Conservation (phyloP, 2,113 vertebrate species). For the Chaenogobius annularis region DNA sequence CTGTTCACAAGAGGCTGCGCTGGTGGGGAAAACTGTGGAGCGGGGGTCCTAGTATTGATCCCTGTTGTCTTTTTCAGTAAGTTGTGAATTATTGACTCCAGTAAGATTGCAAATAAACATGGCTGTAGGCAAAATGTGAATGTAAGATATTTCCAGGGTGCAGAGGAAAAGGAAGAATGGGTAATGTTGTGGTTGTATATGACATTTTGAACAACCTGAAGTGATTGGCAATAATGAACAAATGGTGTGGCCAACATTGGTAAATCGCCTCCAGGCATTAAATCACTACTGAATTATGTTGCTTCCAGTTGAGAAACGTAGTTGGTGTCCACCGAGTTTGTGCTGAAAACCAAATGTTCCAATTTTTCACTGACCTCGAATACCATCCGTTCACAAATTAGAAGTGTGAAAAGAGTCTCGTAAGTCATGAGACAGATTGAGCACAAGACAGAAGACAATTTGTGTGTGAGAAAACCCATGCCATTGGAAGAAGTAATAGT, state of each 20-base stretch:
- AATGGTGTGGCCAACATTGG: background rate
- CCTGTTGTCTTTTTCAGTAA: background rate
- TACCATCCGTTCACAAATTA: conserved; percentile 11
- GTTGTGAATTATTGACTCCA: background rate
- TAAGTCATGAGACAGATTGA: conserved; percentile 12
- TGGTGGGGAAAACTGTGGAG: conserved; percentile 7
- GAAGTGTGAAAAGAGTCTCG: conserved; percentile 9
- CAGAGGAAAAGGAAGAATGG: background rate
- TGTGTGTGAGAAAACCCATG: conserved; percentile 7
- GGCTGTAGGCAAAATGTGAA: background rate
- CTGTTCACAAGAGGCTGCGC: conserved; percentile 60
- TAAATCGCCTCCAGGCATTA: background rate
- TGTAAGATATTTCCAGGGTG: background rate
- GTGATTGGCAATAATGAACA: background rate
- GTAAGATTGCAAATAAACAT: background rate
- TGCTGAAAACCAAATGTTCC: background rate
- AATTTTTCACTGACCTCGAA: conserved; percentile 7
- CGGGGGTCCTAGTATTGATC: conserved; percentile 2
- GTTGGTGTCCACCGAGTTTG: background rate
- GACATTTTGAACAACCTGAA: background rate
- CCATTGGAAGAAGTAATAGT: background rate
- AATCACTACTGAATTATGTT: background rate
- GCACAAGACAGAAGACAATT: conserved; percentile 1
- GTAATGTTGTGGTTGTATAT: background rate
- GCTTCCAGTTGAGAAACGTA: background rate